Conservation (phyloP, 2,797 vertebrate species). For the Apogon hyalosoma region DNA sequence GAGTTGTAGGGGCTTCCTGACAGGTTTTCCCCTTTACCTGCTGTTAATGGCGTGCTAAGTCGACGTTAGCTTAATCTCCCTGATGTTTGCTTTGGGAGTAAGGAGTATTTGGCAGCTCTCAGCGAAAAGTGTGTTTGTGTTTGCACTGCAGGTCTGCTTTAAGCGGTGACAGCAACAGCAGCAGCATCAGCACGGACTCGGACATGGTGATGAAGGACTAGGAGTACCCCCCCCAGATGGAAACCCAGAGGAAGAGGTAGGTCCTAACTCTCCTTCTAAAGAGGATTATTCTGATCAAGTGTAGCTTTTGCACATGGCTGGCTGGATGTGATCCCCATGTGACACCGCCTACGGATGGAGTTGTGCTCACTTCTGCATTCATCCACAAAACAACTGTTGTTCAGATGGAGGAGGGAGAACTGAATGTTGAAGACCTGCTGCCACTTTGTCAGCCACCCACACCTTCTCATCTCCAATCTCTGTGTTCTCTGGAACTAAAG, state of each 20-base stretch:
- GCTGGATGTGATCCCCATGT: slow-evolving; percentile 64
- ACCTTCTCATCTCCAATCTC: neutral
- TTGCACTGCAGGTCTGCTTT: neutral
- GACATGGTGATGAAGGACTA: slow-evolving; percentile 45
- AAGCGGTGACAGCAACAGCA: slow-evolving; percentile 6
- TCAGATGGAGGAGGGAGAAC: neutral
- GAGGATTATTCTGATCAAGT: slow-evolving; percentile 22
- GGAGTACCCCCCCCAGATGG: slow-evolving; percentile 55
- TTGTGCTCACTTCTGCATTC: slow-evolving; percentile 55
- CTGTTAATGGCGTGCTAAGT: neutral
- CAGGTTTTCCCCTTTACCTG: neutral
- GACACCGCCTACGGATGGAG: slow-evolving; percentile 47
- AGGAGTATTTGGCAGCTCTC: neutral
- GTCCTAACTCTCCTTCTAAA: neutral
- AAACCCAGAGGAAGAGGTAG: slow-evolving; percentile 72
- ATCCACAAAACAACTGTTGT: slow-evolving; percentile 55
- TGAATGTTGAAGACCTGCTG: neutral
- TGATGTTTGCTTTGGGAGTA: neutral
- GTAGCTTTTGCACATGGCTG: neutral
- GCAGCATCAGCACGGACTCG: slow-evolving; percentile 6
- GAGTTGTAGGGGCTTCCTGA: neutral
- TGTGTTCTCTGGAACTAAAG: neutral
- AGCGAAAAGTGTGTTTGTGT: neutral
- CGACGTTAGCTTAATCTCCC: neutral
- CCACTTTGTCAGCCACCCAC: slow-evolving; percentile 15